These are phyloP conservation scores for Formicarius rufipectus DNA, from an alignment of 2,113 vertebrate genomes.

Conservation along the genomic window DNA sequence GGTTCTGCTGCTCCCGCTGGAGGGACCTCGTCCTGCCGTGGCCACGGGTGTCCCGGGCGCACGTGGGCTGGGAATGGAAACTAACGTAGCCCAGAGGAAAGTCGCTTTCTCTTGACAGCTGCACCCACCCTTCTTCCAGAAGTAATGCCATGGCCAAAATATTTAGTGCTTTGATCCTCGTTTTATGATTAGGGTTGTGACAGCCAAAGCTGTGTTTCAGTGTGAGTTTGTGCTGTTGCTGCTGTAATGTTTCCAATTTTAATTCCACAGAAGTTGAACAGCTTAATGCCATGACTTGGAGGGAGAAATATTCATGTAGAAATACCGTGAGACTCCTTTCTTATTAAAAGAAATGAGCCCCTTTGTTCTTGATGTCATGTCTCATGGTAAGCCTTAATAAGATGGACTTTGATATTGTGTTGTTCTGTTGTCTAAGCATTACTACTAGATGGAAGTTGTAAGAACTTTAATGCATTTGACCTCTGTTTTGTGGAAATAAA, in stretches of 20 bases:
- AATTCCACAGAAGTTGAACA: neutral
- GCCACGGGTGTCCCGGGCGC: fast-evolving
- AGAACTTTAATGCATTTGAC: neutral
- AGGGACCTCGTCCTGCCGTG: fast-evolving
- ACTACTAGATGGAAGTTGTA: neutral
- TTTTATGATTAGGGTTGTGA: neutral
- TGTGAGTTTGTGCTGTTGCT: no score
- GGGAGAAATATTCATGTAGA: neutral
- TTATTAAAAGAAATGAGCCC: fast-evolving
- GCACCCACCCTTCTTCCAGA: neutral
- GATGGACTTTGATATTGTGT: neutral
- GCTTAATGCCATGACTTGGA: neutral
- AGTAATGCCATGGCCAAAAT: neutral
- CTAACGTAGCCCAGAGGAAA: neutral
- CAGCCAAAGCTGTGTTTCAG: neutral
- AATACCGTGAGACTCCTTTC: neutral
- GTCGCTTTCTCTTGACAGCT: neutral
- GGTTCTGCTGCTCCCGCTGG: no score
- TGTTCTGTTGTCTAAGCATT: neutral
- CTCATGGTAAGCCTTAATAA: neutral
- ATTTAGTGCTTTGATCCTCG: fast-evolving
- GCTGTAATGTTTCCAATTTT: neutral
- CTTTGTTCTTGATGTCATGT: neutral
- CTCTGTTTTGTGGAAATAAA: neutral
- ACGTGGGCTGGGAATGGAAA: fast-evolving